Conservation (phyloP, 2,888 invertebrate species). For the Catocala sponsa region DNA sequence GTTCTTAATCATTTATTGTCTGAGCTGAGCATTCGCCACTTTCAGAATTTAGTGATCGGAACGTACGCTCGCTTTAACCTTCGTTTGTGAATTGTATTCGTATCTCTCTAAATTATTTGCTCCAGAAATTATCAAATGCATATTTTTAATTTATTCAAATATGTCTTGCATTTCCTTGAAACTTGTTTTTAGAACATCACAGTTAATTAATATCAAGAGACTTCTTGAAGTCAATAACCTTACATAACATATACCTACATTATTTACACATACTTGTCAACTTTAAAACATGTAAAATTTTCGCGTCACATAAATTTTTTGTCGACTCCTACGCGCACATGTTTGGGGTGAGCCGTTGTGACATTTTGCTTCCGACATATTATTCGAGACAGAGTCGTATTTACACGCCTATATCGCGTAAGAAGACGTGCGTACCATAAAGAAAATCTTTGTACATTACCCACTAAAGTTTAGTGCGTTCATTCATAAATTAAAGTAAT, state of each 20-base stretch:
- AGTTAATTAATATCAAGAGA: not conserved
- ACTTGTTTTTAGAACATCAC: too few relatives aligned
- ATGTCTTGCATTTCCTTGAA: too few relatives aligned
- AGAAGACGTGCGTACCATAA: slow-evolving; percentile 36
- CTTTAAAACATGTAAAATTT: slow-evolving; percentile 45
- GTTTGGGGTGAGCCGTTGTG: slow-evolving; percentile 36
- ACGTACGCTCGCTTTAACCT: slow-evolving; percentile 56
- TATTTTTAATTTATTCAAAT: not conserved
- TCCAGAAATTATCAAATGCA: slow-evolving; percentile 52
- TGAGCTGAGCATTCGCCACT: slow-evolving; percentile 23
- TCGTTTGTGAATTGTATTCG: slow-evolving; percentile 58
- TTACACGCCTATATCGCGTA: slow-evolving; percentile 34
- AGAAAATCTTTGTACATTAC: slow-evolving; percentile 42
- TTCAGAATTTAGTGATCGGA: slow-evolving; percentile 54
- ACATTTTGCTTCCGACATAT: slow-evolving; percentile 42
- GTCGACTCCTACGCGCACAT: slow-evolving; percentile 20
- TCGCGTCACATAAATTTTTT: slow-evolving; percentile 33
- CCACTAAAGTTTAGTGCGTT: slow-evolving; percentile 51
- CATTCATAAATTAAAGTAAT: slow-evolving; percentile 70
- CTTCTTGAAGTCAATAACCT: slow-evolving; percentile 37
- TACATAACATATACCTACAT: slow-evolving; percentile 18
- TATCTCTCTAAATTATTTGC: slow-evolving; percentile 59
- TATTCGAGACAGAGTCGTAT: slow-evolving; percentile 25
- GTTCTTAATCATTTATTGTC: slow-evolving; percentile 15
- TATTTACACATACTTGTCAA: slow-evolving; percentile 39